Evolutionary conservation across 1,140 invertebrate species (phyloP), one percentile per base, ranked within the genome.

Genomic region (Leptinotarsa texana): DNA sequence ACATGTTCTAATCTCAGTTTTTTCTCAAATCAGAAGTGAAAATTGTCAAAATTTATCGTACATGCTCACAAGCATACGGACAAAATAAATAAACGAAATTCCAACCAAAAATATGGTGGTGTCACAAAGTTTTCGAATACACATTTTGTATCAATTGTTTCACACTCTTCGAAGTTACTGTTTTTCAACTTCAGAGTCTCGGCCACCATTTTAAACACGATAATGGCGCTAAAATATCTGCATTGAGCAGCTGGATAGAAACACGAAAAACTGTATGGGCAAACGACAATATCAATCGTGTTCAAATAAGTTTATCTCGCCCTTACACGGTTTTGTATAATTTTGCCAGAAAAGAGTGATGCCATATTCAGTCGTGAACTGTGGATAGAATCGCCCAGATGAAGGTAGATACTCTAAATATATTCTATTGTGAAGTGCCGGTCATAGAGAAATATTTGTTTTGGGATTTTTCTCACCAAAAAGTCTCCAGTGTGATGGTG

Each of bases 231-330:
- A 2, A 57, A n/a, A 5, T n/a, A 18, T 57, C n/a, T 2, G 4
- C 17, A n/a, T 6, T 17, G 51, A 57, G 33, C 33, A 42, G 33
- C 33, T 42, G 33, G 51, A 57, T 33, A 1, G 4, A 66, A 22
- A 22, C 3, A 66, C 63, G 1, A 5, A 24, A 66, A 13, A 66
- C 24, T 24, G 13, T 33, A 66, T 66, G 63, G 17, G 22, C 18
- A 24, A 66, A 15, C 21, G 3, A 2, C 21, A 66, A 22, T 17
- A 6, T 66, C 63, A 66, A 62, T 71, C 67, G 61, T 70, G 70
- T 68, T 73, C 70, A 76, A 76, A 76, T 76, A 76, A 70, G 61
- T 73, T 76, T 76, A 76, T 76, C 75, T 76, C 62, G 75, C 65
- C 18, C 13, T 73, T 13, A 18, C 27, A 63, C 3, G 24, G 72